A percentile compares a stretch with the other conserved stretches of the same genome.
Evolutionary conservation across 2,113 vertebrate genomes (phyloP).

Genomic region (Myanophis thanlyinensis): DNA sequence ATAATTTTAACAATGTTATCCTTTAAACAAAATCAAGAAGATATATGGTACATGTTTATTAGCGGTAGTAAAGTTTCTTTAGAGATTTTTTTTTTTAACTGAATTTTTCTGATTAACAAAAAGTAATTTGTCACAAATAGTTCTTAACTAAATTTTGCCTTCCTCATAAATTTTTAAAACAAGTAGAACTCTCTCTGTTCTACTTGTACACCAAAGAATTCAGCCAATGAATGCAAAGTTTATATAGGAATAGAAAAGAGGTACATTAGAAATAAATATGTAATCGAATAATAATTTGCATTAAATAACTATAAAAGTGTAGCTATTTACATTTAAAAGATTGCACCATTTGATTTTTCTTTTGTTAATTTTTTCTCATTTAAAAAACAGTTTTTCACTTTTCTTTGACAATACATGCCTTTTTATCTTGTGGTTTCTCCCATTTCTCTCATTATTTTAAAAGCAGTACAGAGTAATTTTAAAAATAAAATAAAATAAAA

Average conservation of each 20-base stretch:
- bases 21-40: background rate
- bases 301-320: background rate
- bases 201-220: background rate
- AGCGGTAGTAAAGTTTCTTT: background rate
- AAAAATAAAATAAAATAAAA: background rate
- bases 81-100: background rate
- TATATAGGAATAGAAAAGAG: background rate
- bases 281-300: background rate
- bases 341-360: background rate
- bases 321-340: background rate
- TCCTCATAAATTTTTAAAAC: background rate
- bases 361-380: background rate
- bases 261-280: background rate
- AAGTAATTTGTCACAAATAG: background rate
- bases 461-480: background rate
- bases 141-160: background rate
- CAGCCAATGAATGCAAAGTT: background rate
- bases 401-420: background rate
- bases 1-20: background rate
- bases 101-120: background rate
- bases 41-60: background rate
- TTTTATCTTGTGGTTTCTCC: background rate
- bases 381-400: background rate
- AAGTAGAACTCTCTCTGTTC: too few species aligned
- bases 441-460: too few species aligned